Evolutionary conservation across 1,140 invertebrate species (phyloP), one percentile per base, ranked within the genome.

Genomic region (Whitmania pigra): DNA sequence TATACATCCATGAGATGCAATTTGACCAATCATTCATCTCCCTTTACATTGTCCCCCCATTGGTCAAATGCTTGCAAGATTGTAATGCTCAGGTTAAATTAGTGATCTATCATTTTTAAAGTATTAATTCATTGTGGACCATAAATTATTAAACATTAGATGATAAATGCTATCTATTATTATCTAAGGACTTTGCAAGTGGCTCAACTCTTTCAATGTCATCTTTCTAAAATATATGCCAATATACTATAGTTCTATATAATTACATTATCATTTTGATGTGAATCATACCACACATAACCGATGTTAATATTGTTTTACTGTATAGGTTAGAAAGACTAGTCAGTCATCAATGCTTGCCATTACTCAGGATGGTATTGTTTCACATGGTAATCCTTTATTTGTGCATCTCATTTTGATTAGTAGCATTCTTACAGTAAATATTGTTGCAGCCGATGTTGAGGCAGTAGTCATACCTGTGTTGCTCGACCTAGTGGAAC

Each of bases 401-500:
- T 63, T 63, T 17, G 20, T 63, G 2, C 11, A 17, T 63, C 11
- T 29, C 55, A 22, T 63, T 63, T 36, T 29, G 13, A 49, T 67
- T 29, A 63, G 67, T 72, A 31, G 22, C 22, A 17, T 43, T 68
- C 18, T 60, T 74, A 73, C 60, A 73, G 71, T 31, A 36, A 72
- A 74, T 67, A 71, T 69, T n/a, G 40, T 78, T 78, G 25, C 75
- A 83, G 82, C 79, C 53, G 84, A 86, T 73, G 83, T 88, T 53
- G 85, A 88, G 75, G 79, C 85, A 25, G 82, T 84, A 76, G 83
- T 89, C 17, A 87, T 86, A 74, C 85, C 85, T 22, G 82, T 86
- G 18, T 82, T 87, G 40, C 69, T 86, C 25, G 80, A 84, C 40
- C 75, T 85, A 40, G 82, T 85, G 22, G 77, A 81, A 63, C 75